A percentile compares a stretch with the other conserved stretches of the same genome.
Evolutionary conservation across 1,140 invertebrate species (phyloP).

Genomic region (Tetragnatha versicolor): DNA sequence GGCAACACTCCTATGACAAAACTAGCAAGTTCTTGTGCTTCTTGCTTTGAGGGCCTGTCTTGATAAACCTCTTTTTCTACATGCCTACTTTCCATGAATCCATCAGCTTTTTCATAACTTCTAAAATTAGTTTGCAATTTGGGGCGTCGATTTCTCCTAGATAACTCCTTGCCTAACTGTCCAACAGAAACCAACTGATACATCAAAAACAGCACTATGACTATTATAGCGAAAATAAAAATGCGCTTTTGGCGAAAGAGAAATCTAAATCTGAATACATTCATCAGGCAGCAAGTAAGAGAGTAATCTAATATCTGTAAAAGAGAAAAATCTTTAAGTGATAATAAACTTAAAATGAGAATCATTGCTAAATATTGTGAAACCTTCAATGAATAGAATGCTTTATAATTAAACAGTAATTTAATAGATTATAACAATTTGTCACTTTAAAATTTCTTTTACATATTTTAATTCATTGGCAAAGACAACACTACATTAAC

Average conservation of each 20-base stretch:
- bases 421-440: too few relatives aligned
- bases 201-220: conserved; percentile 30
- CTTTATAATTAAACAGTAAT: too few relatives aligned
- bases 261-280: conserved; percentile 1
- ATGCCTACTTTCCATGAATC: conserved; percentile 16
- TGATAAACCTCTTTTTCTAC: background rate
- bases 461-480: too few relatives aligned
- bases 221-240: conserved; percentile 4
- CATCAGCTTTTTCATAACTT: conserved; percentile 52
- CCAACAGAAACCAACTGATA: conserved; percentile 36
- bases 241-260: conserved; percentile 9
- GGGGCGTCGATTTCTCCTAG: conserved; percentile 10
- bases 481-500: too few relatives aligned
- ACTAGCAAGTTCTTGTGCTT: background rate
- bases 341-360: background rate
- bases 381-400: too few relatives aligned
- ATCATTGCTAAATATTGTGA: too few relatives aligned
- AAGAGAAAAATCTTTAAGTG: background rate
- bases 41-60: background rate
- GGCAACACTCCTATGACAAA: conserved; percentile 40
- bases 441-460: too few relatives aligned
- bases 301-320: background rate
- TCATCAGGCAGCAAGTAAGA: background rate
- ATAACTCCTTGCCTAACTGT: conserved; percentile 32
- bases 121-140: conserved; percentile 41